Percentiles rank a stretch among this genome's conserved stretches.
These are phyloP conservation scores for Pasiphila rectangulata DNA, from an alignment of 2,888 invertebrate genomes.

Conservation along the genomic window DNA sequence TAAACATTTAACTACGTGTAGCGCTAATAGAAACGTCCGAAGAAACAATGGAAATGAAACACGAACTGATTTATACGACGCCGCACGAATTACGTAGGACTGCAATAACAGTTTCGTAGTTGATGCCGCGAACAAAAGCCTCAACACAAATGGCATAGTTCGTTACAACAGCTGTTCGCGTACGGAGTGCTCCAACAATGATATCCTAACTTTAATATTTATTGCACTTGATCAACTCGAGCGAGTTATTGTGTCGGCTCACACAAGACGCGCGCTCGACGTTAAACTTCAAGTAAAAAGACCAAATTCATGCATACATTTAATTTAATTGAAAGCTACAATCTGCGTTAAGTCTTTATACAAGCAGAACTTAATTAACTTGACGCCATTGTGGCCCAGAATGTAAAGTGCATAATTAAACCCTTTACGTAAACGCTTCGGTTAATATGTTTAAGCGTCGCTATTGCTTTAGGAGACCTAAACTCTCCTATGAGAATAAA, in stretches of 20 bases:
- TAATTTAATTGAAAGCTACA: constrained; percentile 55
- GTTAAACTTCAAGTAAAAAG: constrained; percentile 58
- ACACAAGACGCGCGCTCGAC: constrained; percentile 37
- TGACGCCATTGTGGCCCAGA: constrained; percentile 69
- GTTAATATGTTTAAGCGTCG: constrained; percentile 76
- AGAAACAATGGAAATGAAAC: constrained; percentile 37
- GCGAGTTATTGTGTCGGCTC: constrained; percentile 50
- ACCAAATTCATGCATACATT: constrained; percentile 63
- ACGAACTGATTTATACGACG: constrained; percentile 43
- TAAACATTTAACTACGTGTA: constrained; percentile 27
- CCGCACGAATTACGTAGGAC: constrained; percentile 39
- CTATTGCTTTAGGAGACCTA: constrained; percentile 77
- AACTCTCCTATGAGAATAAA: constrained; percentile 79
- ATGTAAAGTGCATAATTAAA: constrained; percentile 75
- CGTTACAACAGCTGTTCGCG: constrained; percentile 62
- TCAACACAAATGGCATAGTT: constrained; percentile 72
- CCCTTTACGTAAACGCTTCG: constrained; percentile 75
- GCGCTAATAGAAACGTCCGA: constrained; percentile 34
- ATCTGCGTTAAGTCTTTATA: constrained; percentile 66
- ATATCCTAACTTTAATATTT: constrained; percentile 78
- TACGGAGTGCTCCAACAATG: constrained; percentile 69
- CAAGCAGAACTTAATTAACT: constrained; percentile 76
- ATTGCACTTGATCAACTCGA: constrained; percentile 73
- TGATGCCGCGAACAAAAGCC: constrained; percentile 68
- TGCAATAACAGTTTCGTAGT: constrained; percentile 68